Base-by-base conservation (phyloP, 2,888 invertebrate genomes). In the Chirona hameri region DNA sequence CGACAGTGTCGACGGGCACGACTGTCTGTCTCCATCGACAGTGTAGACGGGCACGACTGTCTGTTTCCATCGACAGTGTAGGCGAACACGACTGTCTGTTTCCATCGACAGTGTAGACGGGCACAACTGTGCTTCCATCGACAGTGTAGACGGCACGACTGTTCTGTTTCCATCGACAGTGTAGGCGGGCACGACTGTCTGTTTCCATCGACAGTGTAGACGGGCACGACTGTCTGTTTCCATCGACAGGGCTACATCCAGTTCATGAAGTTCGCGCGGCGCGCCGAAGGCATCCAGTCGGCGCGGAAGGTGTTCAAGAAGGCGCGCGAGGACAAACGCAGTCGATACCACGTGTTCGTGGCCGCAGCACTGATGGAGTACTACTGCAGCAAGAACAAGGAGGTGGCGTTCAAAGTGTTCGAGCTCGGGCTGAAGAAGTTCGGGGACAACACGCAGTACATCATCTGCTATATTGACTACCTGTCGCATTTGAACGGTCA, bases 321-420 rank as follows among this genome's bases (percentile, higher is more conserved):
- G 85, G 98, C 98, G 0, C 90, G 99, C 39, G 98, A 99, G 87
- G 99, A 99, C 88, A 88, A 90, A 7, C 87, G 91, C 29, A 93
- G 93, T 0, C 93, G 93, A 2, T 96, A 95, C 89, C 98, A 99
- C 88, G 95, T 99, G 79, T 99, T 95, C 88, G 97, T 98, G 0
- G 94, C 98, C 0, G 98, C 99, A 0, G 98, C 99, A 0, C 90
- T 98, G 0, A 99, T 99, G 98, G 99, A 99, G 88, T 99, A 99
- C 88, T 99, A 98, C 87, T 99, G 99, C 88, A 97, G 96, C 69
- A 99, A 99, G 89, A 98, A 98, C 89, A 96, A 97, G 88, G 96
- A 96, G 88, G 96, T 98, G 83, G 98, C 98, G 0, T 97, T 97
- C 89, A 91, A 97, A 84, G 97, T 98, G 86, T 99, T 99, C 89